Evolutionary conservation across 2,113 vertebrate genomes (phyloP).

Genomic region (Perca schrenkii): DNA sequence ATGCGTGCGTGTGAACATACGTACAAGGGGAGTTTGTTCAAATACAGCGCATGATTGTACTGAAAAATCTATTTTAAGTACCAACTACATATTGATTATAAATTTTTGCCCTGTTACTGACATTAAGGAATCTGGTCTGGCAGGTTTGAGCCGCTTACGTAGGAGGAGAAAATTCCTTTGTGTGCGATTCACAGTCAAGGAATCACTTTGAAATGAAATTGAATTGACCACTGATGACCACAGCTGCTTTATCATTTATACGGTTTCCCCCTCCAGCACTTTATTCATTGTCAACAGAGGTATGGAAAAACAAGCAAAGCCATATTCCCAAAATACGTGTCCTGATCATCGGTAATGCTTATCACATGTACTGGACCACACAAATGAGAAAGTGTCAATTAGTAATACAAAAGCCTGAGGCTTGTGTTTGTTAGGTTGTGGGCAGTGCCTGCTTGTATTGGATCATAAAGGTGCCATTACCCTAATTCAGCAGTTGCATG

Average conservation of each 20-base stretch:
- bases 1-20: too few relatives aligned
- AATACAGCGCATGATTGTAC: slow-evolving; percentile 6
- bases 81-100: slow-evolving; percentile 69
- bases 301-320: not conserved
- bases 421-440: slow-evolving; percentile 7
- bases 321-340: not conserved
- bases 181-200: slow-evolving; percentile 36
- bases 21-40: too few relatives aligned
- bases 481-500: too few relatives aligned
- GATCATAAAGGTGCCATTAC: too few relatives aligned
- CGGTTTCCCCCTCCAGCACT: not conserved
- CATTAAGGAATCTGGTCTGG: slow-evolving; percentile 51
- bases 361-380: not conserved
- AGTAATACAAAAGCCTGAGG: slow-evolving; percentile 9
- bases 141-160: slow-evolving; percentile 19
- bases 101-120: slow-evolving; percentile 54
- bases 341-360: not conserved
- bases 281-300: slow-evolving; percentile 15
- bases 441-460: not conserved
- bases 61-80: slow-evolving; percentile 58
- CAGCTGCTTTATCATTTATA: slow-evolving; percentile 11
- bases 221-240: not conserved
- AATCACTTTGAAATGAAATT: not conserved
- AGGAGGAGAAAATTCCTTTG: slow-evolving; percentile 23
- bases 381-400: slow-evolving; percentile 24